A percentile compares a stretch with the other conserved stretches of the same genome.
Evolutionary conservation across 1,140 invertebrate genomes (phyloP).

Genomic region (Scaptomyza pallida): DNA sequence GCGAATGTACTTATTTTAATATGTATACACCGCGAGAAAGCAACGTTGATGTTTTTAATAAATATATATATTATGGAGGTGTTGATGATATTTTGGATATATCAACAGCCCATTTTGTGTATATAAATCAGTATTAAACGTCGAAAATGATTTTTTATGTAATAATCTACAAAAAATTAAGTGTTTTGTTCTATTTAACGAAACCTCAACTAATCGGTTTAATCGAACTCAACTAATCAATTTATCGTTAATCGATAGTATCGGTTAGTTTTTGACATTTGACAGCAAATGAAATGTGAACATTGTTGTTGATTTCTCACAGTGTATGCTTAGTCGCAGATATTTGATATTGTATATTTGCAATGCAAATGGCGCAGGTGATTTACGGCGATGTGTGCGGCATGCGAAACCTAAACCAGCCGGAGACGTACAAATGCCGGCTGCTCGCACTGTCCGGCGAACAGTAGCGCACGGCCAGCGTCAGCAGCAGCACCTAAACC

Average conservation of each 20-base stretch:
- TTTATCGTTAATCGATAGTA: no score
- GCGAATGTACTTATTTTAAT: neutral
- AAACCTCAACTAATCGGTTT: no score
- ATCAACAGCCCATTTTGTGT: no score
- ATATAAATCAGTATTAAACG: no score
- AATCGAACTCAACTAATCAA: no score
- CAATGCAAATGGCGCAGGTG: slow-evolving; percentile 54
- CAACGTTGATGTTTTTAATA: no score
- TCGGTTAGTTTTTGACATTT: no score
- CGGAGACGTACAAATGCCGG: slow-evolving; percentile 40
- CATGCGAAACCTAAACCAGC: slow-evolving; percentile 31
- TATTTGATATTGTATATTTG: slow-evolving; percentile 17
- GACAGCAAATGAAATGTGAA: neutral
- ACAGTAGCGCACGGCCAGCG: slow-evolving; percentile 45
- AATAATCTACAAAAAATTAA: no score
- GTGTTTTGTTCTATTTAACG: no score
- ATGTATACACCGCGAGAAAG: neutral
- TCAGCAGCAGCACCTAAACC: neutral
- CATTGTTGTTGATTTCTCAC: neutral
- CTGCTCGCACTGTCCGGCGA: slow-evolving; percentile 4
- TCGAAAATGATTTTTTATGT: no score
- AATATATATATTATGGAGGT: no score
- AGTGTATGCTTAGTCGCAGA: neutral
- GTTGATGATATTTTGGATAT: no score
- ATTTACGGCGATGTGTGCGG: slow-evolving; percentile 46